phyloP scores from a whole-genome alignment of 2,797 vertebrate species.

The Cyprinella venusta region DNA sequence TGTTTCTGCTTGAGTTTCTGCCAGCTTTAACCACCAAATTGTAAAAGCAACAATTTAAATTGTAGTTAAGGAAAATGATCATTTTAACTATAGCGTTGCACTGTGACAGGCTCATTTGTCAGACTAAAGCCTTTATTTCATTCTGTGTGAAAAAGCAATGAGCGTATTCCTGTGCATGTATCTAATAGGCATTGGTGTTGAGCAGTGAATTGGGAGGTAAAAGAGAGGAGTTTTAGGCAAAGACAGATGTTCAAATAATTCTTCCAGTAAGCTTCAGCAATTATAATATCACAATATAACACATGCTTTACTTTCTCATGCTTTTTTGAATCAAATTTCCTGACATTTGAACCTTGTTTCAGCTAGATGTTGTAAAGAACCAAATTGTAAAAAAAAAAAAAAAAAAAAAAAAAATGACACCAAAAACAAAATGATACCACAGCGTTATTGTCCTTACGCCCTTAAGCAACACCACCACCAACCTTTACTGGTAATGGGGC shows the following conservation, averaged over 20 bases:
- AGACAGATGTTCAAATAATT: slow-evolving; percentile 40
- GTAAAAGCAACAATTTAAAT: background rate
- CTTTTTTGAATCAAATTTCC: background rate
- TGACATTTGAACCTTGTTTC: slow-evolving; percentile 1
- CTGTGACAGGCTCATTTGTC: slow-evolving; percentile 37
- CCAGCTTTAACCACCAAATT: background rate
- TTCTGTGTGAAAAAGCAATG: background rate
- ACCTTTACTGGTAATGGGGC: background rate
- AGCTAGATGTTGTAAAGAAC: background rate
- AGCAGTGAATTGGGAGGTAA: slow-evolving; percentile 45
- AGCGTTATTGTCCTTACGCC: background rate
- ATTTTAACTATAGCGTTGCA: slow-evolving; percentile 50
- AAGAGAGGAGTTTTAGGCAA: slow-evolving; percentile 11
- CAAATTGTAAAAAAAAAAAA: background rate
- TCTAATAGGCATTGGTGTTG: slow-evolving; percentile 23
- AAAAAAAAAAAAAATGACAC: background rate
- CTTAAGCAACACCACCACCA: background rate
- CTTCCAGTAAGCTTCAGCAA: background rate
- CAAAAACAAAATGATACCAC: background rate
- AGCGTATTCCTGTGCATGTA: slow-evolving; percentile 6
- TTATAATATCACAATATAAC: background rate
- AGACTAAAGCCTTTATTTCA: background rate
- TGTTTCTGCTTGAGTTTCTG: background rate
- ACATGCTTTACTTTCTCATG: background rate
- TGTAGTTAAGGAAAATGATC: background rate